Evolutionary conservation across 2,797 vertebrate species (phyloP).

Genomic region (Miichthys miiuy): DNA sequence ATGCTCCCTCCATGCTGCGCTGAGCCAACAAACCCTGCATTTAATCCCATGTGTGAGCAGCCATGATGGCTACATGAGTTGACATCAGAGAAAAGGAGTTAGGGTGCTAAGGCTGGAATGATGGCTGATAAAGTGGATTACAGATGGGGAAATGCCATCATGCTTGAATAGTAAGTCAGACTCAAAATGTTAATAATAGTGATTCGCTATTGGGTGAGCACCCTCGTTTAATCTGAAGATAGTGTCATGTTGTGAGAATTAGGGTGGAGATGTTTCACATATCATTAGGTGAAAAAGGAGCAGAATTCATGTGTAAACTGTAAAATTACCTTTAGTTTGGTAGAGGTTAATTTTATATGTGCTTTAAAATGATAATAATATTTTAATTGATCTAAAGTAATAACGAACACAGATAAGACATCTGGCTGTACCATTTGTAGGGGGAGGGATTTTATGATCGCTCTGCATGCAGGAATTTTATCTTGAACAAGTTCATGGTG

Average conservation of each 20-base stretch:
- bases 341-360: background rate
- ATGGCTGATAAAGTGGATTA: conserved; percentile 85
- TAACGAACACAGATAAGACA: conserved; percentile 23
- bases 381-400: conserved; percentile 42
- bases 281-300: conserved; percentile 28
- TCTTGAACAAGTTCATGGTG: conserved; percentile 62
- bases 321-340: conserved; percentile 9
- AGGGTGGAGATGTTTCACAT: conserved; percentile 57
- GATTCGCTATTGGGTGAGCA: conserved; percentile 51
- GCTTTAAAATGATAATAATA: conserved; percentile 2
- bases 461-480: conserved; percentile 45
- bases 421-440: conserved; percentile 37
- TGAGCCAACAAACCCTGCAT: conserved; percentile 86
- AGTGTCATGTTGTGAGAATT: conserved; percentile 53
- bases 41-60: conserved; percentile 86
- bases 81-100: conserved; percentile 86
- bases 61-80: conserved; percentile 83
- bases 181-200: conserved; percentile 70
- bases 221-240: conserved; percentile 62
- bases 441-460: conserved; percentile 49
- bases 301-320: conserved; percentile 12
- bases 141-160: conserved; percentile 77
- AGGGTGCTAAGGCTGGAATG: conserved; percentile 81
- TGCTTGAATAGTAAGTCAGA: conserved; percentile 72
- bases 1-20: conserved; percentile 83